phyloP scores from a whole-genome alignment of 2,888 invertebrate genomes.

The Hyalella azteca region DNA sequence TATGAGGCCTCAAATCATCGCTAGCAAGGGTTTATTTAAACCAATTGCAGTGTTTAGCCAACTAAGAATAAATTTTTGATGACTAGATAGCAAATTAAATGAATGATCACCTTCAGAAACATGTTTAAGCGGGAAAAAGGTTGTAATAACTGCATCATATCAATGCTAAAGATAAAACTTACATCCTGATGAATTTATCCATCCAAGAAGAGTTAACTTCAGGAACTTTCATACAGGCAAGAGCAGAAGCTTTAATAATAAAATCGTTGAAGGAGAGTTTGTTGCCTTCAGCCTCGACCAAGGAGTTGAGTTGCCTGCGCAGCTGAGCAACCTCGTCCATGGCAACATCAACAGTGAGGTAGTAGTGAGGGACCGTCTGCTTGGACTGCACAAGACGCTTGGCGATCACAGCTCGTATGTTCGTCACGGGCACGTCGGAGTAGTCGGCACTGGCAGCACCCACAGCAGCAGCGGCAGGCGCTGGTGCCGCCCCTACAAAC shows the following conservation, averaged over 20 bases:
- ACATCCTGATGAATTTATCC: slow-evolving; percentile 88
- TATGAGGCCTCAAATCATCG: background rate
- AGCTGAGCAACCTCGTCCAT: slow-evolving; percentile 78
- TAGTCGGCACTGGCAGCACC: slow-evolving; percentile 61
- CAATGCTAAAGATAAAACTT: slow-evolving; percentile 64
- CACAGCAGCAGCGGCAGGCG: background rate
- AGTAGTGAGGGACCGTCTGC: slow-evolving; percentile 94
- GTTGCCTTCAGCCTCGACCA: slow-evolving; percentile 76
- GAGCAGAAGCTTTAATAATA: slow-evolving; percentile 89
- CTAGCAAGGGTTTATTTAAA: too few relatives aligned
- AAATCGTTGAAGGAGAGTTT: slow-evolving; percentile 96
- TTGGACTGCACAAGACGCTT: slow-evolving; percentile 87
- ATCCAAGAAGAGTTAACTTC: slow-evolving; percentile 95
- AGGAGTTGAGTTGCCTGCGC: slow-evolving; percentile 79
- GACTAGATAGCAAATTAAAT: background rate
- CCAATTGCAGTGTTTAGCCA: too few relatives aligned
- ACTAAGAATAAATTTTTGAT: background rate
- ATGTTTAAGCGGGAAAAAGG: slow-evolving; percentile 29
- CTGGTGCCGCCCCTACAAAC: slow-evolving; percentile 46
- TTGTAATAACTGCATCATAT: slow-evolving; percentile 62
- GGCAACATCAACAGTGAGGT: slow-evolving; percentile 83
- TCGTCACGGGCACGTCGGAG: slow-evolving; percentile 82
- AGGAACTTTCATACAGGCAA: slow-evolving; percentile 87
- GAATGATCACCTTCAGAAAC: slow-evolving; percentile 5
- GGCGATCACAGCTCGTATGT: slow-evolving; percentile 86